These are phyloP conservation scores for Diceros bicornis DNA, from an alignment of 2,797 vertebrate genomes.

Conservation along the genomic window DNA sequence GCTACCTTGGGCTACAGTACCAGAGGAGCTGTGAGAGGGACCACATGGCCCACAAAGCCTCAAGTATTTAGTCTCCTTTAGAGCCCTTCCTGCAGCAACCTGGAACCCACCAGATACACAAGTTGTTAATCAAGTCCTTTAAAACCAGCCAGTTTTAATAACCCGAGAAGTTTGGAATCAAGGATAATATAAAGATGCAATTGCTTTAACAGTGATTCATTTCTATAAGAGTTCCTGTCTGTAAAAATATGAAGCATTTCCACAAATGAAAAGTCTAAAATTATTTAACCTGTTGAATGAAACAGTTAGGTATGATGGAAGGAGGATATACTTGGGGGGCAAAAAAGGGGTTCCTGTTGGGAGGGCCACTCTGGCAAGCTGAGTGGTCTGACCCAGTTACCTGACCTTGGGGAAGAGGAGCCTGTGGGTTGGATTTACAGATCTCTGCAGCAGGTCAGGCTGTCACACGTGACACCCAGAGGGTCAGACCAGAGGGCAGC, in stretches of 20 bases:
- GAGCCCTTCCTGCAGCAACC: neutral
- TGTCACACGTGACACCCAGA: rapidly evolving
- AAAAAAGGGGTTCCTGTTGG: neutral
- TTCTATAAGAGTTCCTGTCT: neutral
- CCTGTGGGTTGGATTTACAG: neutral
- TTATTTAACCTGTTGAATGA: neutral
- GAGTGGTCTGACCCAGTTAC: neutral
- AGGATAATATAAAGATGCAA: neutral
- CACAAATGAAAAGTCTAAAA: neutral
- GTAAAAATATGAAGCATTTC: neutral
- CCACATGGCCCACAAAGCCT: neutral
- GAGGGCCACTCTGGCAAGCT: neutral
- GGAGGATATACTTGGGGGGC: neutral
- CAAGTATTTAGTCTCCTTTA: rapidly evolving
- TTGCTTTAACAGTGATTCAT: neutral
- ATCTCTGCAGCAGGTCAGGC: neutral
- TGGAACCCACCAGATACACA: neutral
- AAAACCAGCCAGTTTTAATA: neutral
- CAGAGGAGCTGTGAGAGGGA: neutral
- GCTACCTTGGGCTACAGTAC: rapidly evolving
- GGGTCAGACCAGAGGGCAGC: neutral
- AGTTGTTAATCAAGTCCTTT: neutral
- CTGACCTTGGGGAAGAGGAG: neutral
- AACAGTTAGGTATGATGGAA: neutral
- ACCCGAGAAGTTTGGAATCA: neutral